phyloP scores from a whole-genome alignment of 2,113 vertebrate species.

The Artemisiospiza belli region DNA sequence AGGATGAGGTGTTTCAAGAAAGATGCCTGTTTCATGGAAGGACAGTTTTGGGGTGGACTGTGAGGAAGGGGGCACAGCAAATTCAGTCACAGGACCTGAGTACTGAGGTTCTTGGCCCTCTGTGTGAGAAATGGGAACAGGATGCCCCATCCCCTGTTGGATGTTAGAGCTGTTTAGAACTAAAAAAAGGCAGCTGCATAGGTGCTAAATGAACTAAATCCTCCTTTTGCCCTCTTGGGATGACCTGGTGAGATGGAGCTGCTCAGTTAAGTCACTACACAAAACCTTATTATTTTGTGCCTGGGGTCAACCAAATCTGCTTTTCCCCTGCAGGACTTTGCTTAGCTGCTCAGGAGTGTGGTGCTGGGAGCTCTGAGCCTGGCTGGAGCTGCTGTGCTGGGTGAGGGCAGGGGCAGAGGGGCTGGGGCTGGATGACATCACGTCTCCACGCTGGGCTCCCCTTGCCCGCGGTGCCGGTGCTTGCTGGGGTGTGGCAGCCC shows the following conservation, averaged over 20 bases:
- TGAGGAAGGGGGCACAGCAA: background rate
- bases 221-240: background rate
- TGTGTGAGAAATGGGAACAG: background rate
- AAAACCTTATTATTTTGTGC: background rate
- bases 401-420: conserved; percentile 1
- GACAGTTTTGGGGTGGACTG: background rate
- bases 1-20: background rate
- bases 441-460: background rate
- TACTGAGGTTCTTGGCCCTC: background rate
- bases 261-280: background rate
- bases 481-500: conserved; percentile 57
- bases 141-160: background rate
- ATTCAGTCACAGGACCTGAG: fast-evolving
- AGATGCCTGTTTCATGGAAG: background rate
- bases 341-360: background rate
- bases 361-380: background rate
- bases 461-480: background rate
- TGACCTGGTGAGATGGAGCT: background rate
- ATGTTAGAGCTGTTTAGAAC: background rate
- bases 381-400: background rate
- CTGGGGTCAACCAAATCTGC: background rate
- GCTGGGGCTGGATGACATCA: conserved; percentile 43
- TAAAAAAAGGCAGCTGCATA: background rate
- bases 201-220: background rate
- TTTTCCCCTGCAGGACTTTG: background rate